These are phyloP conservation scores for Agonopterix alstromeriana DNA, from an alignment of 2,888 invertebrate genomes.

Conservation along the genomic window DNA sequence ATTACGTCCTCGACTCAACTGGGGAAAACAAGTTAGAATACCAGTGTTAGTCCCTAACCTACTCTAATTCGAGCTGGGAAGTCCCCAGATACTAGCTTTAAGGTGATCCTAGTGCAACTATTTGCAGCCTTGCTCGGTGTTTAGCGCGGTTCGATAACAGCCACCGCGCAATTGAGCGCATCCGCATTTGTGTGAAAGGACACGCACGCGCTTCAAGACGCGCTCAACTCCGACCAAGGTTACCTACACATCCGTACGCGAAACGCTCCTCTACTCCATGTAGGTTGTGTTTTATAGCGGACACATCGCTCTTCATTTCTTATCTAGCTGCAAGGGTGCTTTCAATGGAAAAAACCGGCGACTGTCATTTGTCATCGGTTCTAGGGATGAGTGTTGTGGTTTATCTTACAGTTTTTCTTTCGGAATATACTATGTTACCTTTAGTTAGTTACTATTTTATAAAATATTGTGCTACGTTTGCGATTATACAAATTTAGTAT, in stretches of 20 bases:
- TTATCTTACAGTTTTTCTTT: too few species aligned
- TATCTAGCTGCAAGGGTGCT: background rate
- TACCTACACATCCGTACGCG: conserved; percentile 48
- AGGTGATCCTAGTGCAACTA: background rate
- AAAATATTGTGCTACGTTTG: too few species aligned
- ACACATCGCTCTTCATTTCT: conserved; percentile 12
- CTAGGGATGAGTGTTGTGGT: too few species aligned
- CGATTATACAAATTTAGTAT: too few species aligned
- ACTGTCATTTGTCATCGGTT: too few species aligned
- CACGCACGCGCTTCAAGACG: conserved; percentile 64
- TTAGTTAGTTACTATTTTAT: too few species aligned
- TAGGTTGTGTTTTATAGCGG: conserved; percentile 34
- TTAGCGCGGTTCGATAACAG: conserved; percentile 71
- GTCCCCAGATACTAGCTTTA: conserved; percentile 10
- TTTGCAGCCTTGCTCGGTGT: conserved; percentile 61
- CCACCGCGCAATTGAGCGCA: conserved; percentile 65
- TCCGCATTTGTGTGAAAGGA: conserved; percentile 73
- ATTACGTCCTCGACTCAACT: too few species aligned
- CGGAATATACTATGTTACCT: too few species aligned
- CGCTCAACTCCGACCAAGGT: conserved; percentile 64
- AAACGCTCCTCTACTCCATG: conserved; percentile 21
- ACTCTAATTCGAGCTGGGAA: background rate
- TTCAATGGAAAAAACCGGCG: too few species aligned
- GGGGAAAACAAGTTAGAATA: too few species aligned
- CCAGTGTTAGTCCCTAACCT: too few species aligned